Conservation (phyloP, 2,888 invertebrate genomes). For the Nesidiocoris tenuis region DNA sequence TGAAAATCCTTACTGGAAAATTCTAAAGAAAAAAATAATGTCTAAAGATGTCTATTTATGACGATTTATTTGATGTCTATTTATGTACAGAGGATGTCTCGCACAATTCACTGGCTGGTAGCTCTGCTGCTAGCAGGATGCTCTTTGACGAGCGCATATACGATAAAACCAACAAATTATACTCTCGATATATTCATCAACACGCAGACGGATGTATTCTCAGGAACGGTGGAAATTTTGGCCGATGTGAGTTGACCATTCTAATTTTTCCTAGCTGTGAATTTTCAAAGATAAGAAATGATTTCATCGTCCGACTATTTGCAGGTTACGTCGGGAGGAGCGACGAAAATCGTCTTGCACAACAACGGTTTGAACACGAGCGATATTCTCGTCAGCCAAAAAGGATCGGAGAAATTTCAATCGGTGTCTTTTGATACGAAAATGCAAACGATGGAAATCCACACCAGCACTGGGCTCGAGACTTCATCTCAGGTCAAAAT, state of each 20-base stretch:
- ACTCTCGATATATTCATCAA: conserved; percentile 3
- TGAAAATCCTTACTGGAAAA: too few relatives aligned
- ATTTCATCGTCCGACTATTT: not conserved
- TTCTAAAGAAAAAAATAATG: too few relatives aligned
- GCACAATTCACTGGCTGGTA: not conserved
- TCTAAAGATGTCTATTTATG: too few relatives aligned
- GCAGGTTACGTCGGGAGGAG: not conserved
- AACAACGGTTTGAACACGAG: conserved; percentile 20
- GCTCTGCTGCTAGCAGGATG: conserved; percentile 1
- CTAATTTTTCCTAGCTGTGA: not conserved
- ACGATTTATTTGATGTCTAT: too few relatives aligned
- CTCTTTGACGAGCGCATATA: not conserved
- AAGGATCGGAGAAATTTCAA: not conserved
- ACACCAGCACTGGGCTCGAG: not conserved
- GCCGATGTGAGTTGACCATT: conserved; percentile 7
- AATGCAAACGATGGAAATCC: not conserved
- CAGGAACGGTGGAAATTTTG: not conserved
- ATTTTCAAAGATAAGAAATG: not conserved
- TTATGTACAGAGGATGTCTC: not conserved
- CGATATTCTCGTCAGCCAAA: not conserved
- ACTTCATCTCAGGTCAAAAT: not conserved
- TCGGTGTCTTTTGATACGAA: not conserved
- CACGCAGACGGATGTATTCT: not conserved
- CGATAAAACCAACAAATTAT: conserved; percentile 8
- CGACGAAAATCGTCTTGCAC: not conserved